Evolutionary conservation across 2,113 vertebrate species (phyloP).

Genomic region (Pteruthius melanotis): DNA sequence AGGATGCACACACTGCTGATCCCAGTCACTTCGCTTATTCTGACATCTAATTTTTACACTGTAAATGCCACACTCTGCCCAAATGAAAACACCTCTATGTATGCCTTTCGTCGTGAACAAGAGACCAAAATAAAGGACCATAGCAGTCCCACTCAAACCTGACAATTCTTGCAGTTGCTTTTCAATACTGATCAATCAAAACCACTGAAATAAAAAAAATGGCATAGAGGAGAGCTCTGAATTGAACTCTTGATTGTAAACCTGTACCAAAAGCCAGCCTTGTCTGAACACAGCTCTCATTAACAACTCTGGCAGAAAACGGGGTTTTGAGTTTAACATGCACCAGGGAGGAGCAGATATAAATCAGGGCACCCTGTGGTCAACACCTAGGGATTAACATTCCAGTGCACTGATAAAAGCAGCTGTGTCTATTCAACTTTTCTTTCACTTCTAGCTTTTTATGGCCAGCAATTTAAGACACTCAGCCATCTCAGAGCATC

Average conservation of each 20-base stretch:
- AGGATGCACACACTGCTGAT: not conserved
- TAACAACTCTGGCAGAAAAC: not conserved
- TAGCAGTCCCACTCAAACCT: not conserved
- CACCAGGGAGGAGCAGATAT: not conserved
- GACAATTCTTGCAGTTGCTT: not conserved
- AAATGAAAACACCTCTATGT: not conserved
- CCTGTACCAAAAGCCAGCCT: not conserved
- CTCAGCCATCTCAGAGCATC: not conserved
- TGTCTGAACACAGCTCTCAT: not conserved
- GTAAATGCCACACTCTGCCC: not conserved
- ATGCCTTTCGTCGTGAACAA: not conserved
- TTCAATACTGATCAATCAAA: not conserved
- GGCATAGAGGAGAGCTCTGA: not conserved
- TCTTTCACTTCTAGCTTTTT: not conserved
- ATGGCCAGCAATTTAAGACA: not conserved
- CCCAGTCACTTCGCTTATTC: not conserved
- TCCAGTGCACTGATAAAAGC: not conserved
- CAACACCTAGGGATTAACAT: not conserved
- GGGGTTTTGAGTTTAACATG: not conserved
- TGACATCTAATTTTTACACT: not conserved
- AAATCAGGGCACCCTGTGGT: not conserved
- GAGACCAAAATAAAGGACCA: not conserved
- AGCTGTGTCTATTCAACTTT: not conserved
- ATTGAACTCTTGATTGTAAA: not conserved
- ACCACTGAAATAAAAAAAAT: not conserved